phyloP scores from a whole-genome alignment of 2,888 invertebrate genomes.

The Chymomyza procnemis region DNA sequence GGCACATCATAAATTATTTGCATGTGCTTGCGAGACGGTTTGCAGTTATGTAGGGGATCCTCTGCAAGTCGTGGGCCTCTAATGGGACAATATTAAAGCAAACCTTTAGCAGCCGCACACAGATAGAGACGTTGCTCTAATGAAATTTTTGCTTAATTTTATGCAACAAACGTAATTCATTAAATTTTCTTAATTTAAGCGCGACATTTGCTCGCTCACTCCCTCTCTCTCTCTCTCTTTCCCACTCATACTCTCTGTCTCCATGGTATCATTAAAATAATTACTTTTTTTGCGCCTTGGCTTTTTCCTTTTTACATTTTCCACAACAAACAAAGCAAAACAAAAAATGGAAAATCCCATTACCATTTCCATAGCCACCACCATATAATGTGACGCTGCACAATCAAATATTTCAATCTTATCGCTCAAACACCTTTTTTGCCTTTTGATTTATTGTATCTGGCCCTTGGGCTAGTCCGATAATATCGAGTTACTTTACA shows the following conservation, averaged over 20 bases:
- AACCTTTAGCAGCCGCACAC: background rate
- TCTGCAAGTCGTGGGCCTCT: background rate
- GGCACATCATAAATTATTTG: conserved; percentile 49
- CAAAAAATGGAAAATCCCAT: background rate
- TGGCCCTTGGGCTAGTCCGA: background rate
- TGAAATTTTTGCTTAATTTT: conserved; percentile 40
- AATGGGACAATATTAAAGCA: conserved; percentile 43
- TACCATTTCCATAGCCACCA: background rate
- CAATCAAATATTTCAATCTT: conserved; percentile 53
- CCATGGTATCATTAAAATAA: conserved; percentile 57
- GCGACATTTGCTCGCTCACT: conserved; percentile 7
- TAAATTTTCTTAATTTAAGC: conserved; percentile 43
- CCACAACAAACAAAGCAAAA: background rate
- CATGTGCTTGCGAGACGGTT: conserved; percentile 1
- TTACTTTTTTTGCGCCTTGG: conserved; percentile 40
- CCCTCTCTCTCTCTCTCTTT: background rate
- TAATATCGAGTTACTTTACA: background rate
- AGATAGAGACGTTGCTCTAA: conserved; percentile 8
- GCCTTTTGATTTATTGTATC: conserved; percentile 46
- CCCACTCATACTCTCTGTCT: conserved; percentile 13
- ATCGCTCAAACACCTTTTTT: conserved; percentile 47
- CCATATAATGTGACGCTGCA: background rate
- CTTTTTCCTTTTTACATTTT: conserved; percentile 12
- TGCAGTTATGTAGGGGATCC: background rate
- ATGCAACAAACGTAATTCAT: conserved; percentile 44